phyloP scores from a whole-genome alignment of 1,140 invertebrate genomes.

The Ylistrum balloti region DNA sequence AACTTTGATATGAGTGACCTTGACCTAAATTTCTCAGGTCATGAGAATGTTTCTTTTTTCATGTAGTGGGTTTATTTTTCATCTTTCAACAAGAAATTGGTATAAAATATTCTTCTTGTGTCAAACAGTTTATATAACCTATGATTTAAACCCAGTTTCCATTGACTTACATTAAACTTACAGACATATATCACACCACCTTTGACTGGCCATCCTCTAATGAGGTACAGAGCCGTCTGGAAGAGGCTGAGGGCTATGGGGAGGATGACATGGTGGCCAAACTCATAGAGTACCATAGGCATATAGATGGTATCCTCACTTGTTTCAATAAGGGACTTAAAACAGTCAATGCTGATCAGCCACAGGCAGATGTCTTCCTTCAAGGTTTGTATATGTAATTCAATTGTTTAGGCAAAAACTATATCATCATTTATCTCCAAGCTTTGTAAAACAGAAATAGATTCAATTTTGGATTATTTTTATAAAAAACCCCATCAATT shows the following conservation, averaged over 20 bases:
- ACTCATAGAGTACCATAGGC: constrained; percentile 78
- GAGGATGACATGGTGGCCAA: constrained; percentile 79
- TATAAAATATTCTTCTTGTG: too few species aligned
- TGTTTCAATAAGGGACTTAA: constrained; percentile 76
- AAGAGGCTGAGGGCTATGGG: constrained; percentile 74
- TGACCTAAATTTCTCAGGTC: too few species aligned
- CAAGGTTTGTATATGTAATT: constrained; percentile 75
- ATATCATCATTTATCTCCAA: background rate
- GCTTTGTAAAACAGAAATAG: background rate
- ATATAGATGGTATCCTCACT: constrained; percentile 76
- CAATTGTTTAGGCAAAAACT: background rate
- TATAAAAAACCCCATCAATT: too few species aligned
- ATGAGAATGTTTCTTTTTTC: too few species aligned
- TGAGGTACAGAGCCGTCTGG: constrained; percentile 76
- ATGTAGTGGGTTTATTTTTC: too few species aligned
- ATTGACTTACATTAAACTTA: constrained; percentile 44
- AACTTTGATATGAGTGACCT: too few species aligned
- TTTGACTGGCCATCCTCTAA: constrained; percentile 80
- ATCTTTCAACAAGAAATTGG: too few species aligned
- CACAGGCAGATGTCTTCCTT: constrained; percentile 82
- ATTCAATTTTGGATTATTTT: too few species aligned
- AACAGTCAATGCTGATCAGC: constrained; percentile 82
- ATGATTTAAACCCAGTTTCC: background rate
- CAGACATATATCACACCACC: constrained; percentile 82
- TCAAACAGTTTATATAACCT: too few species aligned